Conservation (phyloP, 2,113 vertebrate genomes). For the Hemicordylus capensis region DNA sequence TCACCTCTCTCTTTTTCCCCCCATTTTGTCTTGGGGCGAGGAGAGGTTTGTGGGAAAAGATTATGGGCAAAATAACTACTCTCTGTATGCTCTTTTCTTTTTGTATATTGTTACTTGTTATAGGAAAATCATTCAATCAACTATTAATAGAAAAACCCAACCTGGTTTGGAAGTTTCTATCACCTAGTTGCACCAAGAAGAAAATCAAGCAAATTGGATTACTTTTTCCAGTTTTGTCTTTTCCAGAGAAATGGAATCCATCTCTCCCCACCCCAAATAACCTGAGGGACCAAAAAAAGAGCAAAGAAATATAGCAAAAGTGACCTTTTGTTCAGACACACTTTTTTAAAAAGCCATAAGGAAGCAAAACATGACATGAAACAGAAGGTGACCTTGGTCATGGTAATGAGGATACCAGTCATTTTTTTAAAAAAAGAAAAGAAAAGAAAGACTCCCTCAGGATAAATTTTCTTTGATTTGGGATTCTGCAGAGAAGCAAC, state of each 20-base stretch:
- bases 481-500: background rate
- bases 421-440: too few relatives aligned
- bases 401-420: background rate
- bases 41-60: too few relatives aligned
- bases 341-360: background rate
- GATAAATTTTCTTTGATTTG: conserved; percentile 8
- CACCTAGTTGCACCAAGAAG: background rate
- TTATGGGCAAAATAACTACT: too few relatives aligned
- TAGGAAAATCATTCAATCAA: too few relatives aligned
- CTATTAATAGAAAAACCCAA: too few relatives aligned
- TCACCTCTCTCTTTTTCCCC: too few relatives aligned
- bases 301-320: background rate
- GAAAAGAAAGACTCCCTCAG: background rate
- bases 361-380: conserved; percentile 10
- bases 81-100: too few relatives aligned
- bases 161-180: background rate
- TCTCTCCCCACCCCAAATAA: background rate
- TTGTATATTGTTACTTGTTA: too few relatives aligned
- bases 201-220: background rate
- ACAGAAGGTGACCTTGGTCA: conserved; percentile 13
- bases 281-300: background rate
- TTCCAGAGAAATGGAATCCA: background rate
- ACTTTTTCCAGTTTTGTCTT: background rate
- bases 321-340: background rate
- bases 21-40: too few relatives aligned